Evolutionary conservation across 2,888 invertebrate species (phyloP).

Genomic region (Bhutanitis thaidina): DNA sequence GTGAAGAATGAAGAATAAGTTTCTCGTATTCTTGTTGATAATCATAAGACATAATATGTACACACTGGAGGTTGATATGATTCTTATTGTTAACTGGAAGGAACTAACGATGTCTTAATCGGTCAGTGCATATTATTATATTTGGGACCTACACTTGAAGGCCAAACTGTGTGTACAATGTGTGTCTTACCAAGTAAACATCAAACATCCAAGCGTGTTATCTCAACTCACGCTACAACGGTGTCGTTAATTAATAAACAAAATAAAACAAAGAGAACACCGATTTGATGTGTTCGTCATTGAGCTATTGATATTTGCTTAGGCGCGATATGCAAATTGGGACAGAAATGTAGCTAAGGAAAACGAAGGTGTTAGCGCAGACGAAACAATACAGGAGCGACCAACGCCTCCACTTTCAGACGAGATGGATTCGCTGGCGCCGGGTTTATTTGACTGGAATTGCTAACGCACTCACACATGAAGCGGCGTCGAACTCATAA

Average conservation of each 20-base stretch:
- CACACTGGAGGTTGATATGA: too few relatives aligned
- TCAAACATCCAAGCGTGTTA: constrained; percentile 13
- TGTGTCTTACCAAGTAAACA: constrained; percentile 16
- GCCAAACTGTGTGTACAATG: too few relatives aligned
- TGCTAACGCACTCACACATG: constrained; percentile 9
- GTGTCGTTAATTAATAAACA: constrained; percentile 26
- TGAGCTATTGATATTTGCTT: constrained; percentile 45
- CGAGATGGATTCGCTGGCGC: constrained; percentile 19
- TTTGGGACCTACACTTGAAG: too few relatives aligned
- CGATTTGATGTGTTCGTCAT: constrained; percentile 36
- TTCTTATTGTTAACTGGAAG: too few relatives aligned
- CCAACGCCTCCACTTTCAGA: constrained; percentile 19
- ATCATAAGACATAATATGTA: too few relatives aligned
- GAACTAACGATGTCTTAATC: too few relatives aligned
- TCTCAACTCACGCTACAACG: constrained; percentile 3
- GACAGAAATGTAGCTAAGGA: constrained; percentile 29
- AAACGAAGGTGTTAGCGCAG: constrained; percentile 25
- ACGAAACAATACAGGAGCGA: constrained; percentile 1
- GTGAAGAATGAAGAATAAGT: too few relatives aligned
- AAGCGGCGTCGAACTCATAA: constrained; percentile 27
- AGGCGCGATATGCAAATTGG: constrained; percentile 43
- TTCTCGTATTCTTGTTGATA: too few relatives aligned
- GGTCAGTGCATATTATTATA: too few relatives aligned
- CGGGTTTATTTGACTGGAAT: constrained; percentile 1
- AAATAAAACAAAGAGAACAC: constrained; percentile 48